Conservation (phyloP, 2,888 invertebrate genomes). For the Heliconius sara region DNA sequence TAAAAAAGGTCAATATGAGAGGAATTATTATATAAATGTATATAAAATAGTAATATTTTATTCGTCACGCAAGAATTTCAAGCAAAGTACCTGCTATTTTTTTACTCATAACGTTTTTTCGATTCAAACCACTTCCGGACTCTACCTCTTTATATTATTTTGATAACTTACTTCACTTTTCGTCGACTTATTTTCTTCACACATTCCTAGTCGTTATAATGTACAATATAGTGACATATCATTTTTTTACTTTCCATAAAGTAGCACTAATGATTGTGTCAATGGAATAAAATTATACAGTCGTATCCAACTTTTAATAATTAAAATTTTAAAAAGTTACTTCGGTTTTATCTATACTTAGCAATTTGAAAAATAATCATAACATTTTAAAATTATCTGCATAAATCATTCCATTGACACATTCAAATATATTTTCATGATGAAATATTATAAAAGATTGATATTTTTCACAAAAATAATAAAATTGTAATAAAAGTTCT, state of each 20-base stretch:
- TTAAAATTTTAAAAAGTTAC: not conserved
- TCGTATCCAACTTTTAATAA: not conserved
- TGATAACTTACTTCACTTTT: slow-evolving; percentile 42
- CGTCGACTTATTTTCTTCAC: slow-evolving; percentile 6
- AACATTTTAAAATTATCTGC: not conserved
- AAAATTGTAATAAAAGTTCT: slow-evolving; percentile 23
- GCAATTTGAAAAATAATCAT: not conserved
- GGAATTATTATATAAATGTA: slow-evolving; percentile 81
- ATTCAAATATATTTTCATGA: slow-evolving; percentile 70
- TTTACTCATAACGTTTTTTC: slow-evolving; percentile 48
- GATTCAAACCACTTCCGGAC: slow-evolving; percentile 52
- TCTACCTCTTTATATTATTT: slow-evolving; percentile 57
- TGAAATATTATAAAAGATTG: slow-evolving; percentile 52
- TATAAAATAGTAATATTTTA: slow-evolving; percentile 70
- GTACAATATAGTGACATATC: slow-evolving; percentile 76
- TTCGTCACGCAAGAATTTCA: slow-evolving; percentile 61
- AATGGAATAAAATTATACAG: slow-evolving; percentile 17
- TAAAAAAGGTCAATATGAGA: slow-evolving; percentile 82
- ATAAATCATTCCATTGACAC: slow-evolving; percentile 39
- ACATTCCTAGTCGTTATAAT: slow-evolving; percentile 58
- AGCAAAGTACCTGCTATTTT: slow-evolving; percentile 49
- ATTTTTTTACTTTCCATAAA: slow-evolving; percentile 49
- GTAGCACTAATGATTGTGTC: slow-evolving; percentile 34
- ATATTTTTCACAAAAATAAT: slow-evolving; percentile 44
- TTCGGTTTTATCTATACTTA: not conserved